These are phyloP conservation scores for Etheostoma spectabile DNA, from an alignment of 2,113 vertebrate species.

Conservation along the genomic window DNA sequence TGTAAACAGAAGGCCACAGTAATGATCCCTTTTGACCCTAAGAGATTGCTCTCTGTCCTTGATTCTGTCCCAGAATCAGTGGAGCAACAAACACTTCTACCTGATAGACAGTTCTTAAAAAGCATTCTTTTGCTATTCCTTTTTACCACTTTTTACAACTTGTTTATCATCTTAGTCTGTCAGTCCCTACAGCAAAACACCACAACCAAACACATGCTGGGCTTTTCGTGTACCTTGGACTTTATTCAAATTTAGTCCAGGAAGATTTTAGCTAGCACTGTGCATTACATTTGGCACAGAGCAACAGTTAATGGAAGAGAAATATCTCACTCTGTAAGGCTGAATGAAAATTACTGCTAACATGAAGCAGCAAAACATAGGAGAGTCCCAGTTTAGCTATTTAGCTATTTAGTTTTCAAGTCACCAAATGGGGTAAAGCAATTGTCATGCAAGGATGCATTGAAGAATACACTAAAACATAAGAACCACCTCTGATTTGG, in stretches of 20 bases:
- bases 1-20: conserved; percentile 13
- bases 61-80: not conserved
- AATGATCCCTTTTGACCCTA: conserved; percentile 16
- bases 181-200: not conserved
- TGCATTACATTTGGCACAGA: conserved; percentile 9
- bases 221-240: not conserved
- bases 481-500: not conserved
- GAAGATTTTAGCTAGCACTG: not conserved
- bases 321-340: not conserved
- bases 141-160: too few species aligned
- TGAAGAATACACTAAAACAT: not conserved
- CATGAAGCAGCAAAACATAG: not conserved
- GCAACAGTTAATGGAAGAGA: not conserved
- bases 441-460: not conserved
- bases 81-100: not conserved
- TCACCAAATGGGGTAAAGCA: not conserved
- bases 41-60: conserved; percentile 5
- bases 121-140: not conserved
- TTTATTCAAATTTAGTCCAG: conserved; percentile 15
- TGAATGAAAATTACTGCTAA: conserved; percentile 7
- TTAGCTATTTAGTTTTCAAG: not conserved
- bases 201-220: not conserved
- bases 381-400: not conserved
- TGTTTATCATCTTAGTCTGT: conserved; percentile 7
- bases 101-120: conserved; percentile 5